phyloP scores from a whole-genome alignment of 2,113 vertebrate genomes.

The Hemiscyllium ocellatum region DNA sequence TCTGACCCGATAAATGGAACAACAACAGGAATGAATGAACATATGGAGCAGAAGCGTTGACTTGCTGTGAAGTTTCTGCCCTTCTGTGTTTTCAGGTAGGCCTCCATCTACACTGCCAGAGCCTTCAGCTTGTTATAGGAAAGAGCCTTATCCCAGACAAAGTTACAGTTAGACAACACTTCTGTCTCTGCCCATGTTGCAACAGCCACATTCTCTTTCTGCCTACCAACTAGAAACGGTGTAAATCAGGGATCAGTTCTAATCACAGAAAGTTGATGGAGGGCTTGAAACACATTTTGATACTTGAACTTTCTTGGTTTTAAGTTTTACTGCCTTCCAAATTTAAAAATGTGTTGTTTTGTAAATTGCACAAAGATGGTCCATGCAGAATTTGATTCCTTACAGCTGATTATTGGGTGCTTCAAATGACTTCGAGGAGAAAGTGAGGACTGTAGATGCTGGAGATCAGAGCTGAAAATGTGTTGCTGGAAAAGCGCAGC shows the following conservation, averaged over 20 bases:
- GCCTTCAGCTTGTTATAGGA: not conserved
- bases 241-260: too few relatives aligned
- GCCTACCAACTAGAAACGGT: not conserved
- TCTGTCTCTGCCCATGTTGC: not conserved
- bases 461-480: too few relatives aligned
- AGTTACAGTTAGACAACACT: not conserved
- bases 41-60: not conserved
- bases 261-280: too few relatives aligned
- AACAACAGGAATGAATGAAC: not conserved
- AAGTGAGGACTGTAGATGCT: too few relatives aligned
- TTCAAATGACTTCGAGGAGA: not conserved
- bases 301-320: not conserved
- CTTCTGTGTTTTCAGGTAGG: not conserved
- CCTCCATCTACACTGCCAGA: not conserved
- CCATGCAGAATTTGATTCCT: not conserved
- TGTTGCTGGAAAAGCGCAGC: too few relatives aligned
- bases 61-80: not conserved
- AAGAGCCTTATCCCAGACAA: not conserved
- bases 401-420: not conserved
- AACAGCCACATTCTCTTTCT: not conserved
- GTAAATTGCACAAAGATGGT: not conserved
- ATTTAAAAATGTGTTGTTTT: not conserved
- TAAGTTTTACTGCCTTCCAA: not conserved
- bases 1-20: not conserved
- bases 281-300: not conserved